These are phyloP conservation scores for Pristionchus exspectatus DNA, from an alignment of 2,888 invertebrate genomes.

Conservation along the genomic window DNA sequence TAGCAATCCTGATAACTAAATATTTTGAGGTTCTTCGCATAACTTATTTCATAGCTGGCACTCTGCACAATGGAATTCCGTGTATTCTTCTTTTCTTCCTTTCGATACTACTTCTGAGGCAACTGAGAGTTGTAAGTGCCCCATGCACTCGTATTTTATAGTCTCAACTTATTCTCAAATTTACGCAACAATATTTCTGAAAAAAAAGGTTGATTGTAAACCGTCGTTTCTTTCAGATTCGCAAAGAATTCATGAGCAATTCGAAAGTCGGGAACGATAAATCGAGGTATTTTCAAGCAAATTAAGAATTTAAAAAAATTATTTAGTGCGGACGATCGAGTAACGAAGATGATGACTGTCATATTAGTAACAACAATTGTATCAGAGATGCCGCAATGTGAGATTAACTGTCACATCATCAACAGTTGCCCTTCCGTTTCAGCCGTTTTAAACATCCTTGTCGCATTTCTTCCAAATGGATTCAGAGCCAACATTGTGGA, in stretches of 20 bases:
- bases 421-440: neutral
- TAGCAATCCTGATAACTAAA: neutral
- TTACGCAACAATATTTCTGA: too few species aligned
- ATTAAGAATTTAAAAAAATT: neutral
- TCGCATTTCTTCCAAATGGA: slow-evolving; percentile 18
- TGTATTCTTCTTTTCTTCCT: neutral
- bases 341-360: slow-evolving; percentile 21
- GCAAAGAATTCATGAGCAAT: neutral
- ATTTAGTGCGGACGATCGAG: slow-evolving; percentile 20
- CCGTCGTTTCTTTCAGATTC: neutral
- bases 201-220: too few species aligned
- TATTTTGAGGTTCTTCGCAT: neutral
- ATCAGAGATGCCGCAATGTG: slow-evolving; percentile 17
- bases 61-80: slow-evolving; percentile 8
- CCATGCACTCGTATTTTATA: neutral
- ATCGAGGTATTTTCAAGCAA: neutral
- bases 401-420: neutral
- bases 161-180: neutral
- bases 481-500: slow-evolving; percentile 27
- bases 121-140: neutral
- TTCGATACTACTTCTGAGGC: neutral
- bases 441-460: slow-evolving; percentile 8
- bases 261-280: neutral
- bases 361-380: neutral
- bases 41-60: neutral